Evolutionary conservation across 2,113 vertebrate species (phyloP).

Genomic region (Eublepharis macularius): DNA sequence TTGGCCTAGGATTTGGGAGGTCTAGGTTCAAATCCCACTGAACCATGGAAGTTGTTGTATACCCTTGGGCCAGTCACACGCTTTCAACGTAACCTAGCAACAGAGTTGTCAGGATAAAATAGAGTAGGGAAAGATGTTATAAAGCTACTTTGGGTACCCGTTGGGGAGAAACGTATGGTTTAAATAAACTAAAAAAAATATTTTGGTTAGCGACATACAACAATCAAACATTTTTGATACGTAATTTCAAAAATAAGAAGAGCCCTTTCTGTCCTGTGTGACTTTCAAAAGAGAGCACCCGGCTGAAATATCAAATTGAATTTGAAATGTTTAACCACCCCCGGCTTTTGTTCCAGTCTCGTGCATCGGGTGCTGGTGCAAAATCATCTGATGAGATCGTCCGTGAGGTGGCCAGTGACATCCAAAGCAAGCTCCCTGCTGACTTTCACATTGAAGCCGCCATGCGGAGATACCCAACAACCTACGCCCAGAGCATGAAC

Average conservation of each 20-base stretch:
- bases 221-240: no score
- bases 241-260: neutral
- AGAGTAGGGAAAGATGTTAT: no score
- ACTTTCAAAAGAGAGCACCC: neutral
- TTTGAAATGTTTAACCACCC: neutral
- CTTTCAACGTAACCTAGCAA: no score
- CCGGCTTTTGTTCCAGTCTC: constrained; percentile 70
- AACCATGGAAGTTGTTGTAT: no score
- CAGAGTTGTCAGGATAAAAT: no score
- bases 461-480: constrained; percentile 84
- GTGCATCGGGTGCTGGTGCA: constrained; percentile 75
- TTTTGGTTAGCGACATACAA: no score
- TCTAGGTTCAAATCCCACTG: no score
- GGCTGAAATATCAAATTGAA: neutral
- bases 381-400: constrained; percentile 85
- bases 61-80: no score
- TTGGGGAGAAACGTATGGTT: no score
- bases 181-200: no score
- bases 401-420: constrained; percentile 85
- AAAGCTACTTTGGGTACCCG: no score
- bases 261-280: neutral
- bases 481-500: constrained; percentile 91
- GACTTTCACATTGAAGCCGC: constrained; percentile 83
- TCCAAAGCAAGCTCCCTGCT: constrained; percentile 84
- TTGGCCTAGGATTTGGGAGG: no score